Conservation (phyloP, 2,888 invertebrate genomes). For the Sphaerophoria taeniata region DNA sequence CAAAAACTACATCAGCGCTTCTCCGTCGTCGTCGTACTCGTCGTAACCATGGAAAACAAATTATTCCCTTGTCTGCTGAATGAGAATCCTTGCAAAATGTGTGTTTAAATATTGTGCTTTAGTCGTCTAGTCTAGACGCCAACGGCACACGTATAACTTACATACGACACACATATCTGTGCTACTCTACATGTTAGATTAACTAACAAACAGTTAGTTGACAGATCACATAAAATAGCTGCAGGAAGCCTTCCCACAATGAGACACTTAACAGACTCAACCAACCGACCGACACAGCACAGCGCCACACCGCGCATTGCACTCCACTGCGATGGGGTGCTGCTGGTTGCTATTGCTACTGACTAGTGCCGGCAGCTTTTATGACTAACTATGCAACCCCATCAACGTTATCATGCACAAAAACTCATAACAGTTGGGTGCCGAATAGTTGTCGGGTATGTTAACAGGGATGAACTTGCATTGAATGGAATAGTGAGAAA, state of each 20-base stretch:
- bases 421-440: no score
- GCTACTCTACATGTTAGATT: slow-evolving; percentile 18
- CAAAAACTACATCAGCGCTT: slow-evolving; percentile 62
- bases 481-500: no score
- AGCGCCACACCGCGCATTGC: no score
- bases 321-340: no score
- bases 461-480: no score
- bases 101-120: not conserved
- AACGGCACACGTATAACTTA: slow-evolving; percentile 44
- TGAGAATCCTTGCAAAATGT: slow-evolving; percentile 50
- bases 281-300: slow-evolving; percentile 40
- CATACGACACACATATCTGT: slow-evolving; percentile 44
- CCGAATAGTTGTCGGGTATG: no score
- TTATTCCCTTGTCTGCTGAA: slow-evolving; percentile 53
- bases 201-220: slow-evolving; percentile 60
- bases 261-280: slow-evolving; percentile 68
- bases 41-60: slow-evolving; percentile 62
- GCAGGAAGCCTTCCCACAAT: slow-evolving; percentile 56
- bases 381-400: no score
- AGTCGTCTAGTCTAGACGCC: slow-evolving; percentile 54
- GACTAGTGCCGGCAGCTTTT: no score
- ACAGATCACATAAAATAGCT: slow-evolving; percentile 68
- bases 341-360: no score
- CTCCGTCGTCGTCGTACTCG: slow-evolving; percentile 47
- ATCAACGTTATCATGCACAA: no score